phyloP scores from a whole-genome alignment of 2,888 invertebrate genomes.

The Isotomurus palustris region DNA sequence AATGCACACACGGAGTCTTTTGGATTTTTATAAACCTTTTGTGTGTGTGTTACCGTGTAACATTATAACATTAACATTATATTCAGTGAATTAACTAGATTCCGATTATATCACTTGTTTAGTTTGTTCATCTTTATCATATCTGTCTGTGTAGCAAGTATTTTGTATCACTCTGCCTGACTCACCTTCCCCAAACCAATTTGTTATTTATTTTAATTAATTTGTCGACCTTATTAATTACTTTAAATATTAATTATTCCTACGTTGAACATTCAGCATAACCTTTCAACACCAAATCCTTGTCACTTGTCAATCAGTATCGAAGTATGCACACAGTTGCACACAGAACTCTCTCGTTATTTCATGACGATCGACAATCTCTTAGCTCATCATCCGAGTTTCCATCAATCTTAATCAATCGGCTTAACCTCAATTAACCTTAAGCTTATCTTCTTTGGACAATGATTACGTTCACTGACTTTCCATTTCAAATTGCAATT shows the following conservation, averaged over 20 bases:
- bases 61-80: no score
- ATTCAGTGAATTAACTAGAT: neutral
- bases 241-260: neutral
- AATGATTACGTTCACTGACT: neutral
- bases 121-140: conserved; percentile 10
- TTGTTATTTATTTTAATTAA: neutral
- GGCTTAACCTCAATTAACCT: no score
- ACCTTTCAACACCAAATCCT: conserved; percentile 3
- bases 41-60: no score
- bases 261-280: conserved; percentile 15
- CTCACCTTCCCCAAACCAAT: no score
- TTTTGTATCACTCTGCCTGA: no score
- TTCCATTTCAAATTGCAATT: neutral
- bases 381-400: conserved; percentile 5
- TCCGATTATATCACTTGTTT: conserved; percentile 9
- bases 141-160: no score
- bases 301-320: neutral
- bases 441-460: no score
- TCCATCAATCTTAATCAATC: neutral
- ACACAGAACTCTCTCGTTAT: no score
- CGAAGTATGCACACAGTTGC: no score
- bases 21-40: no score
- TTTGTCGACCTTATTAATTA: neutral
- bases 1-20: no score
- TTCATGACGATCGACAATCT: no score